Conservation (phyloP, 2,797 vertebrate species). For the Cuculus canorus region DNA sequence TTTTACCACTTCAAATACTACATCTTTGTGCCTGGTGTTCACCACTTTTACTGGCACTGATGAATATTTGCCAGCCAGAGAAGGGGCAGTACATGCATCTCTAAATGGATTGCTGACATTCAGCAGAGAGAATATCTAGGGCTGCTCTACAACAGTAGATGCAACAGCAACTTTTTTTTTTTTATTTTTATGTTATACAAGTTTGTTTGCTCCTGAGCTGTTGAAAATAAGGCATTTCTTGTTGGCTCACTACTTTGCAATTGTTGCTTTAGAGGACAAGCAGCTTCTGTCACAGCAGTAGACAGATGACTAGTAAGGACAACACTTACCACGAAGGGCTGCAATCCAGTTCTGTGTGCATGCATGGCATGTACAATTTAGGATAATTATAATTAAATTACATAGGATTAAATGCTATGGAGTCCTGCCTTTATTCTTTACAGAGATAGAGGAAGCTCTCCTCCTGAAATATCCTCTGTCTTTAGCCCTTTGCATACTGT, state of each 20-base stretch:
- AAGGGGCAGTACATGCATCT: background rate
- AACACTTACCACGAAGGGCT: background rate
- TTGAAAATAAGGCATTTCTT: background rate
- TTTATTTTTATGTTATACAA: background rate
- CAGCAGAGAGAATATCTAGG: background rate
- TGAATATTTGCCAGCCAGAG: background rate
- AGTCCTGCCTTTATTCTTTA: background rate
- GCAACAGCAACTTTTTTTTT: too few species aligned
- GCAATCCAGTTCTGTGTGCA: background rate
- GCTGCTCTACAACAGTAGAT: background rate
- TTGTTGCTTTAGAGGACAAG: background rate
- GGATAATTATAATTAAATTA: background rate
- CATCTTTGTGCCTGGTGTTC: background rate
- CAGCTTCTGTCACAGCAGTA: background rate
- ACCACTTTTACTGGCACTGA: background rate
- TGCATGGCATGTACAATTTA: background rate
- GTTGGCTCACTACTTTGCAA: background rate
- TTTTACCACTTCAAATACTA: background rate
- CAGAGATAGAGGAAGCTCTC: background rate
- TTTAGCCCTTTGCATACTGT: background rate
- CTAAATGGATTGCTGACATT: background rate
- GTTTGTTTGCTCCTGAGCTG: background rate
- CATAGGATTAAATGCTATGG: background rate
- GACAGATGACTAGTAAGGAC: rapidly evolving
- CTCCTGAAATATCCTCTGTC: background rate